Conservation (phyloP, 2,888 invertebrate genomes). For the Eugnorisma glareosa region DNA sequence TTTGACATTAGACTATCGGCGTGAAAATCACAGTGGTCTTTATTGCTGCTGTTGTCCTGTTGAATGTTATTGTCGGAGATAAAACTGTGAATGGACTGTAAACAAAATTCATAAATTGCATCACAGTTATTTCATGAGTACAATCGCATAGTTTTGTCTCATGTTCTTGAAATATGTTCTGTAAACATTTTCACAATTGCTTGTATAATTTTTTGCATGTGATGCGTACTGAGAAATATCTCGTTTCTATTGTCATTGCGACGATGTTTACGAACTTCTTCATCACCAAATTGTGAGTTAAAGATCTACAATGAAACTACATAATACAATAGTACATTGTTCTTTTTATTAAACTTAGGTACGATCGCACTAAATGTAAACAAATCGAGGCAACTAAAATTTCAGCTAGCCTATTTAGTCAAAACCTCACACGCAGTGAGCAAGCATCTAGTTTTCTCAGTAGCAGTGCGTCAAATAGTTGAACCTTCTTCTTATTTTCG, state of each 20-base stretch:
- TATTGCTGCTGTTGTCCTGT: not conserved
- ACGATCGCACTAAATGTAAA: not conserved
- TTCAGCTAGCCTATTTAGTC: not conserved
- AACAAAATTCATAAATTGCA: not conserved
- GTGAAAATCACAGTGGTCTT: not conserved
- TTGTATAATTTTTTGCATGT: slow-evolving; percentile 12
- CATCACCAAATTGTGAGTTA: not conserved
- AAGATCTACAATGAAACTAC: not conserved
- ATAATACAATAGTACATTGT: slow-evolving; percentile 10
- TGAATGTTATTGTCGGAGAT: not conserved
- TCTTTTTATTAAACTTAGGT: not conserved
- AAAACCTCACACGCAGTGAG: too few relatives aligned
- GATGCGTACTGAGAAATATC: not conserved
- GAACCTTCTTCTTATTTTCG: not conserved
- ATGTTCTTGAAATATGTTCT: slow-evolving; percentile 21
- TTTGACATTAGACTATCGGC: not conserved
- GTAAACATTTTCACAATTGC: slow-evolving; percentile 38
- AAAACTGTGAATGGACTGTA: not conserved
- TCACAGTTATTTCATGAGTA: slow-evolving; percentile 19
- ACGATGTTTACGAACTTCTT: slow-evolving; percentile 15
- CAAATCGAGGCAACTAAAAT: not conserved
- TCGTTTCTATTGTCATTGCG: slow-evolving; percentile 17
- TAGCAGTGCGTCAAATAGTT: not conserved
- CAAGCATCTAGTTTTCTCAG: not conserved
- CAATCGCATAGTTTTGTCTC: slow-evolving; percentile 17